These are phyloP conservation scores for Papilio machaon DNA, from an alignment of 1,140 invertebrate genomes.

Conservation along the genomic window DNA sequence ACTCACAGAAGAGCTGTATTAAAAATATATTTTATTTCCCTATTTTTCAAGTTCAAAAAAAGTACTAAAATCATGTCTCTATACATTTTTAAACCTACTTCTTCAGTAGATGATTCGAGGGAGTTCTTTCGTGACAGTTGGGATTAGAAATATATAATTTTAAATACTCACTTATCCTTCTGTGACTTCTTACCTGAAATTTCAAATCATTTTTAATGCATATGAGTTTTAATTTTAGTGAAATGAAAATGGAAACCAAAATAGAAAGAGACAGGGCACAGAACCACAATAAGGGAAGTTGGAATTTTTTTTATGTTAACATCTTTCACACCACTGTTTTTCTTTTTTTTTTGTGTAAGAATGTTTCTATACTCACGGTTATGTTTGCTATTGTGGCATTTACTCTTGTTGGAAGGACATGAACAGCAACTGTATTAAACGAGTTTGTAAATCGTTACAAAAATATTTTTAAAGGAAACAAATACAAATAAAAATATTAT, in stretches of 20 bases:
- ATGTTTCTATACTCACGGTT: background rate
- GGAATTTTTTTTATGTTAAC: no score
- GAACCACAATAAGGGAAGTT: no score
- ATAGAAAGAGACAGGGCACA: no score
- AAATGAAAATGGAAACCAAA: background rate
- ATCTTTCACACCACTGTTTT: no score
- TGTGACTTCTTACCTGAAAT: slow-evolving; percentile 13
- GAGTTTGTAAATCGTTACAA: background rate
- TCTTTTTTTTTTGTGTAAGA: background rate
- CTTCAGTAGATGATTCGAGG: background rate
- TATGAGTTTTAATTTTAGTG: no score
- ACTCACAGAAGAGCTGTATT: no score
- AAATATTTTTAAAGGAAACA: no score
- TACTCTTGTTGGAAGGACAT: background rate
- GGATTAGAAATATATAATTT: background rate
- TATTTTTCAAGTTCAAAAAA: background rate
- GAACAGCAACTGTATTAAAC: background rate
- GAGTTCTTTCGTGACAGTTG: background rate
- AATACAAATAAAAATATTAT: no score
- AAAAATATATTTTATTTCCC: background rate
- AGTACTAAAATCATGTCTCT: background rate
- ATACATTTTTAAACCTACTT: background rate
- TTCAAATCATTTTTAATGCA: background rate
- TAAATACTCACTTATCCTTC: background rate
- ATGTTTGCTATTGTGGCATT: background rate